A percentile compares a stretch with the other conserved stretches of the same genome.
Evolutionary conservation across 2,113 vertebrate genomes (phyloP).

Genomic region (Gadus macrocephalus): DNA sequence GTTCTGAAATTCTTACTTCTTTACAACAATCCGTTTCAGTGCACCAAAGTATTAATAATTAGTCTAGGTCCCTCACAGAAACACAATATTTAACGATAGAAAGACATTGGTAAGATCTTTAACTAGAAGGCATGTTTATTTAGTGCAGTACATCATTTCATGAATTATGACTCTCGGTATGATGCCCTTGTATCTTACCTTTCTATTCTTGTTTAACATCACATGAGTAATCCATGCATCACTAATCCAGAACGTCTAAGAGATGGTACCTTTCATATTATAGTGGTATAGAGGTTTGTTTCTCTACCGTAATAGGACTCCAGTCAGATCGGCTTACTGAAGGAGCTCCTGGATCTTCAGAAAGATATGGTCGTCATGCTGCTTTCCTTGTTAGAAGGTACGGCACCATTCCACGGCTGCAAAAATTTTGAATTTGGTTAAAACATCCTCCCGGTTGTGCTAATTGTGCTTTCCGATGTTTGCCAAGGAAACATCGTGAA

Average conservation of each 20-base stretch:
- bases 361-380: constrained; percentile 99
- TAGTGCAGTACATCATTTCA: too few relatives aligned
- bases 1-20: too few relatives aligned
- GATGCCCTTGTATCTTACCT: not conserved
- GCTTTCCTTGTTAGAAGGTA: constrained; percentile 88
- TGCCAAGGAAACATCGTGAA: constrained; percentile 89
- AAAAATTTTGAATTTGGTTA: not conserved
- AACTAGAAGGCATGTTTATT: too few relatives aligned
- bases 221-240: constrained; percentile 33
- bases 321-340: constrained; percentile 89
- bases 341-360: constrained; percentile 92
- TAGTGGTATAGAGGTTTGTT: constrained; percentile 39
- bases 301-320: constrained; percentile 78
- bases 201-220: constrained; percentile 30
- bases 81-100: too few relatives aligned
- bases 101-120: too few relatives aligned
- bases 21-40: too few relatives aligned
- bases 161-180: constrained; percentile 2
- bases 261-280: constrained; percentile 6
- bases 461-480: constrained; percentile 1
- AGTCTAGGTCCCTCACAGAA: too few relatives aligned
- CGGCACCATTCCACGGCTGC: constrained; percentile 15
- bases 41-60: too few relatives aligned
- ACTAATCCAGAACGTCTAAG: constrained; percentile 15
- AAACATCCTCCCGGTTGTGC: constrained; percentile 3